These are phyloP conservation scores for Entomyzon cyanotis DNA, from an alignment of 2,113 vertebrate genomes.

Conservation along the genomic window DNA sequence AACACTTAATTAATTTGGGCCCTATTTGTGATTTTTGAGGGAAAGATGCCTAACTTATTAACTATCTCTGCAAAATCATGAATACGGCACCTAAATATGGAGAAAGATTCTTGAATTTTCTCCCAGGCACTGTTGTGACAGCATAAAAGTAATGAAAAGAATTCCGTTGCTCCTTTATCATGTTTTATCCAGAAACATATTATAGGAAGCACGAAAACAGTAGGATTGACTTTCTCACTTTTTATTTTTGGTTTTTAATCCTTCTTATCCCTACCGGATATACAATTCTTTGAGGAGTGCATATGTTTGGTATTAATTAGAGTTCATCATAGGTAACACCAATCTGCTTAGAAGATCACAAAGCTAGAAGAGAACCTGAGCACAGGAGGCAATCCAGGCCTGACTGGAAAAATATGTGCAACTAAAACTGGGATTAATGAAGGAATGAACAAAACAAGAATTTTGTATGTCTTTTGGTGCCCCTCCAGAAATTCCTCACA, in stretches of 20 bases:
- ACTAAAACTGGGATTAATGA: background rate
- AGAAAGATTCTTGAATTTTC: background rate
- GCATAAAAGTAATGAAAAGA: background rate
- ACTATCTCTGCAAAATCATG: conserved; percentile 15
- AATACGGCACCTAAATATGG: background rate
- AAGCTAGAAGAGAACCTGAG: background rate
- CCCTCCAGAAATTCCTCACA: background rate
- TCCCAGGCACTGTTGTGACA: background rate
- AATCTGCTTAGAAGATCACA: background rate
- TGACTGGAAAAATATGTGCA: background rate
- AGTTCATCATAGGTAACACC: background rate
- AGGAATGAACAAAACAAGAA: background rate
- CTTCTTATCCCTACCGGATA: background rate
- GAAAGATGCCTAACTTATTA: conserved; percentile 34
- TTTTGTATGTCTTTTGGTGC: background rate
- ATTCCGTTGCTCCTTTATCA: background rate
- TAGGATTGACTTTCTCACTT: background rate
- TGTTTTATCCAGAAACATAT: background rate
- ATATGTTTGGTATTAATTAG: background rate
- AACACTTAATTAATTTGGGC: conserved; percentile 46
- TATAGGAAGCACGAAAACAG: background rate
- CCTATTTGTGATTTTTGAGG: conserved; percentile 1
- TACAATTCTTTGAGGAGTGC: background rate
- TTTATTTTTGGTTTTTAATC: background rate
- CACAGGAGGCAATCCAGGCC: background rate